phyloP scores from a whole-genome alignment of 2,797 vertebrate species.

The Hyperoplus immaculatus region DNA sequence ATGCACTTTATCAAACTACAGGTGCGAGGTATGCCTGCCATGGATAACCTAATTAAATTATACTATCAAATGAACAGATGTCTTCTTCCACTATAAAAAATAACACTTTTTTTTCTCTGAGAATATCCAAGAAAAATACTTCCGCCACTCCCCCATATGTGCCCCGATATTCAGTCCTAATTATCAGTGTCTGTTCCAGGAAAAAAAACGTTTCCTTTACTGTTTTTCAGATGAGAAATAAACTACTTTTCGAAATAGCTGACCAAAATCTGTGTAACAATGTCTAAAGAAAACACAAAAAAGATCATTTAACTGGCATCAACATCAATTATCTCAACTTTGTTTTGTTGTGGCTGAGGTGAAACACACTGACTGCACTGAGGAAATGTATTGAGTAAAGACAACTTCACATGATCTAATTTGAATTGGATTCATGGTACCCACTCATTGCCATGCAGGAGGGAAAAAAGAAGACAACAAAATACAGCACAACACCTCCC shows the following conservation, averaged over 20 bases:
- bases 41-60: no score
- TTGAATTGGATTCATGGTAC: neutral
- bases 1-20: no score
- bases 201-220: neutral
- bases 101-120: no score
- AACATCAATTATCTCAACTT: neutral
- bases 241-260: neutral
- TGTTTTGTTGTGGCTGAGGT: neutral
- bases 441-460: neutral
- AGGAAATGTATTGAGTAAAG: slow-evolving; percentile 7
- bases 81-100: no score
- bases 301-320: neutral
- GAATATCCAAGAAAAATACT: no score
- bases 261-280: neutral
- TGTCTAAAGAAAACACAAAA: neutral
- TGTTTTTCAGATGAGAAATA: neutral
- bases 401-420: slow-evolving; percentile 15
- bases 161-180: no score
- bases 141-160: no score
- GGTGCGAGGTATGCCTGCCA: no score
- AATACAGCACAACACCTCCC: slow-evolving; percentile 28
- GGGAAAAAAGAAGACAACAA: slow-evolving; percentile 32
- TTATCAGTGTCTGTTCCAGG: no score
- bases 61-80: no score
- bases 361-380: neutral